Evolutionary conservation across 1,140 invertebrate species (phyloP).

Genomic region (Brachionus sp.): DNA sequence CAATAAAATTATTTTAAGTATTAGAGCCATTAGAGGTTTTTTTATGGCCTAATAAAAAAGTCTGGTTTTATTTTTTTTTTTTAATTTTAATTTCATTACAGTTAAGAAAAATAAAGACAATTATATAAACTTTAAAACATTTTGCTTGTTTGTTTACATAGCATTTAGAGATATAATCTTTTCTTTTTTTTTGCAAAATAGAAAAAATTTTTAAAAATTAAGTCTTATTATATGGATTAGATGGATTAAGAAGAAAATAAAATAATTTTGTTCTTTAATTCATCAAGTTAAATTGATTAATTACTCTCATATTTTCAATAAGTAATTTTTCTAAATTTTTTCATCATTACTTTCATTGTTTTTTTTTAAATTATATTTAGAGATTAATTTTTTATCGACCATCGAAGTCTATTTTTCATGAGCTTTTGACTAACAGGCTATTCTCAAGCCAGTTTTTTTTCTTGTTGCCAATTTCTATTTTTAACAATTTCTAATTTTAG

Average conservation of each 20-base stretch:
- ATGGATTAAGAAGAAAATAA: not conserved
- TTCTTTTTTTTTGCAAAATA: not conserved
- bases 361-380: not conserved
- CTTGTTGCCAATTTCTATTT: too few relatives aligned
- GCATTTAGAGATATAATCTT: not conserved
- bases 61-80: not conserved
- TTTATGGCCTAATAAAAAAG: not conserved
- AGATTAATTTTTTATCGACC: too few relatives aligned
- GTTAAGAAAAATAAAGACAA: not conserved
- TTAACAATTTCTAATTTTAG: too few relatives aligned
- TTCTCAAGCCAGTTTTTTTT: too few relatives aligned
- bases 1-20: not conserved
- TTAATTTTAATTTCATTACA: not conserved
- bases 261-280: not conserved
- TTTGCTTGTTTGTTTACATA: not conserved
- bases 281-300: not conserved
- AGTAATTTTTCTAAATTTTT: not conserved
- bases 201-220: not conserved
- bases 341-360: not conserved
- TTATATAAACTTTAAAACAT: not conserved
- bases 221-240: not conserved
- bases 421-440: too few relatives aligned
- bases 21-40: not conserved
- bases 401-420: too few relatives aligned
- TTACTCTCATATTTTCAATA: not conserved